These are phyloP conservation scores for Calameuta idolon DNA, from an alignment of 2,888 invertebrate genomes.

Conservation along the genomic window DNA sequence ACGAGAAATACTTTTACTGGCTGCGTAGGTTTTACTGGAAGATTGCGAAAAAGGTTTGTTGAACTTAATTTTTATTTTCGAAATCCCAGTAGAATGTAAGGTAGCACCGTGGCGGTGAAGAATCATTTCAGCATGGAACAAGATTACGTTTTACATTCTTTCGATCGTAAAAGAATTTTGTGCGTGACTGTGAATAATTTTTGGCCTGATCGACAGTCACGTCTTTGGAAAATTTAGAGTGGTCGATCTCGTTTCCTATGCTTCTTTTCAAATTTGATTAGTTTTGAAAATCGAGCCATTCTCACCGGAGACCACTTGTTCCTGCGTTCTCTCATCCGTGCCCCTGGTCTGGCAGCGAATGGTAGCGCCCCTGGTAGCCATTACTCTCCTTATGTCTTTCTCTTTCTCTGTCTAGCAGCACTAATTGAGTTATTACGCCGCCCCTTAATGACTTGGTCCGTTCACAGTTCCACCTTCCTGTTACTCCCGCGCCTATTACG, in stretches of 20 bases:
- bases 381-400: conserved; percentile 5
- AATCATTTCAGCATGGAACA: no score
- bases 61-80: no score
- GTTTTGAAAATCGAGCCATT: background rate
- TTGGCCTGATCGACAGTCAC: background rate
- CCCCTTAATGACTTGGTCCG: conserved; percentile 43
- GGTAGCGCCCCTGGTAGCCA: conserved; percentile 17
- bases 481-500: background rate
- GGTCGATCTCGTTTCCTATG: no score
- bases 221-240: background rate
- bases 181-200: background rate
- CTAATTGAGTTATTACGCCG: conserved; percentile 47
- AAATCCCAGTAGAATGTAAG: no score
- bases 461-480: conserved; percentile 1
- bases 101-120: no score
- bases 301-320: background rate
- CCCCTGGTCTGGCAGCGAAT: conserved; percentile 10
- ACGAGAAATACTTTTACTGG: no score
- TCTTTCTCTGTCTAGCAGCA: conserved; percentile 17
- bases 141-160: no score
- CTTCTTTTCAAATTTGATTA: no score
- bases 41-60: no score
- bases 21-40: no score
- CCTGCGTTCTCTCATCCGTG: no score
- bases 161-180: background rate